Evolutionary conservation across 2,888 invertebrate genomes (phyloP).

Genomic region (Cephus spinipes): DNA sequence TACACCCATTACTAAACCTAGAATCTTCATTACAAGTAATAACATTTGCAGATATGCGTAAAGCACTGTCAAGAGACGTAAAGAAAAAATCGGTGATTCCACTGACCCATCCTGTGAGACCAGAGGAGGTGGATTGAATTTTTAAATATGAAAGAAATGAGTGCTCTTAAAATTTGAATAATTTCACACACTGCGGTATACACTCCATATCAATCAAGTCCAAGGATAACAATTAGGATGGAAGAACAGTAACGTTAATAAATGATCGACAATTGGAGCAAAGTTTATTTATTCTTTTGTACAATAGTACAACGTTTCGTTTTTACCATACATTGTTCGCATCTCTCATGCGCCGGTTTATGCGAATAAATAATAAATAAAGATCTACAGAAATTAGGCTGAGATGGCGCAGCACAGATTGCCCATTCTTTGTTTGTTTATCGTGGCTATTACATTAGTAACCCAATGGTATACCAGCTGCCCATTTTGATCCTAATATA

Average conservation of each 20-base stretch:
- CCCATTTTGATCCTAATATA: slow-evolving; percentile 39
- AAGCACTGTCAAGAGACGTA: slow-evolving; percentile 93
- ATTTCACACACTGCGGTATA: neutral
- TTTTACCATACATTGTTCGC: slow-evolving; percentile 49
- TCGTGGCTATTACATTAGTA: slow-evolving; percentile 22
- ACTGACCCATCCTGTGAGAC: slow-evolving; percentile 91
- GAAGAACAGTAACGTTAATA: neutral
- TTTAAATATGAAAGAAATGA: neutral
- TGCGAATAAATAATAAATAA: slow-evolving; percentile 64
- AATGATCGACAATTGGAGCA: slow-evolving; percentile 1
- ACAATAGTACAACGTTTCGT: slow-evolving; percentile 57
- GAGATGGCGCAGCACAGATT: slow-evolving; percentile 40
- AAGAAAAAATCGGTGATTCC: slow-evolving; percentile 94
- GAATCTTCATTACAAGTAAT: slow-evolving; percentile 9
- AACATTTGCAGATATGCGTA: slow-evolving; percentile 91
- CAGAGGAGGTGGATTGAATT: slow-evolving; percentile 89
- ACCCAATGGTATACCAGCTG: slow-evolving; percentile 37
- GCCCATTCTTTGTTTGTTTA: slow-evolving; percentile 19
- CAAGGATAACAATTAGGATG: neutral
- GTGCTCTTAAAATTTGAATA: neutral
- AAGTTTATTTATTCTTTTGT: slow-evolving; percentile 52
- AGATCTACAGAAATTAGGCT: slow-evolving; percentile 47
- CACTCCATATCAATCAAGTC: neutral
- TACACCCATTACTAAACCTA: neutral
- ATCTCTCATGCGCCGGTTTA: slow-evolving; percentile 50